Base-by-base conservation (phyloP, 2,113 vertebrate species). In the Todiramphus saurophagus region DNA sequence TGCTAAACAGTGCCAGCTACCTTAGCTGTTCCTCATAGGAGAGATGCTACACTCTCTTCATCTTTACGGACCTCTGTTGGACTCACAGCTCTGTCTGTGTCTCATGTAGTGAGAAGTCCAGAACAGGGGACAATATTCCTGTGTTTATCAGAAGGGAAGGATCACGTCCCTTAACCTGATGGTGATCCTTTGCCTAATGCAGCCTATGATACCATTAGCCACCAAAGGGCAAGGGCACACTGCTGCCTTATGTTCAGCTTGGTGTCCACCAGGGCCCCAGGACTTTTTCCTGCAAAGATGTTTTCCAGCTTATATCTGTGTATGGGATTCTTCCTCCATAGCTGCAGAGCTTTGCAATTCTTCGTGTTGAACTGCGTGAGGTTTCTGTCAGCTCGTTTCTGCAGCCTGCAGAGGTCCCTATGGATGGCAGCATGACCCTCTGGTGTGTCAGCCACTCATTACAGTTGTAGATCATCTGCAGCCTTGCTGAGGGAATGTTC, bases 171-270 rank as follows among this genome's bases (percentile, higher is more conserved):
- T 21, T 28, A 21, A 5, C 30, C 27, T 56, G 59, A 66, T 69
- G n/a, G 51, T 11, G 27, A 20, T 51, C 16, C 50, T 51, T 33
- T 17, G 16, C 27, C 48, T 25, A 28, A 5, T 63, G 31, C 64
- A 59, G 60, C 28, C 37, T 2, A 0, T 33, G 39, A 37, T 43
- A 35, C 15, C 17, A 6, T 23, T 33, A 44, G 10, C 16, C 7
- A 0, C 1, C 41, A n/a, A n/a, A n/a, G n/a, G 43, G 43, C 43
- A 59, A 44, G 24, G 27, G 30, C 6, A 20, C 1, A 0, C 25
- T 73, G n/a, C 24, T 82, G 84, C 7, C 41, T 46, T 33, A 35
- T 20, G 25, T 21, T n/a, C n/a, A 20, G 1, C n/a, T 24, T 19
- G 5, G 21, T 24, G 27, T 37, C 28, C 7, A 6, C 16, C 20